Conservation (phyloP, 1,140 invertebrate species). For the Macrobrachium rosenbergii region DNA sequence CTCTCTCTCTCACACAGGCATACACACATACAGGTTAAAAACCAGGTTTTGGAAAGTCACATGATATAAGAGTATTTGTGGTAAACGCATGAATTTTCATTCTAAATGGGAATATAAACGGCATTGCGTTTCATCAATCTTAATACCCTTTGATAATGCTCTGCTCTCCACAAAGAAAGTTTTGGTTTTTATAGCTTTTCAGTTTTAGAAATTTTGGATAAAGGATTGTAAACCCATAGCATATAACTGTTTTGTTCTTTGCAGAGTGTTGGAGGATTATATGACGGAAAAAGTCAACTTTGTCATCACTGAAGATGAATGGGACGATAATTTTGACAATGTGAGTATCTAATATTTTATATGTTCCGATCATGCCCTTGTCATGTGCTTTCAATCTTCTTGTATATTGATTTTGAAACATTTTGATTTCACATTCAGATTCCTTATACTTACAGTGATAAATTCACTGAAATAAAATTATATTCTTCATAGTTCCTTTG, state of each 20-base stretch:
- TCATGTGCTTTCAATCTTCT: too few species aligned
- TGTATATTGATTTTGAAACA: too few species aligned
- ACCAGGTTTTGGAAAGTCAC: too few species aligned
- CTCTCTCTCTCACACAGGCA: too few species aligned
- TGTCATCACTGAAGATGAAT: constrained; percentile 38
- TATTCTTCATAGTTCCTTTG: background rate
- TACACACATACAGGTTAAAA: too few species aligned
- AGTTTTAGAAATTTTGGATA: background rate
- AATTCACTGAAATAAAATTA: background rate
- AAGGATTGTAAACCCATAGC: background rate
- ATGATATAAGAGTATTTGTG: too few species aligned
- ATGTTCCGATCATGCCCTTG: too few species aligned
- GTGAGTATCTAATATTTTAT: background rate
- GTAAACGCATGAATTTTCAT: too few species aligned
- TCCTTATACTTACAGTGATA: background rate
- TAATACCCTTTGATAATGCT: too few species aligned
- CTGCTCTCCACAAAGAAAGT: too few species aligned
- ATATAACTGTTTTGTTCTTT: constrained; percentile 7
- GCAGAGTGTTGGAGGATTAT: constrained; percentile 35
- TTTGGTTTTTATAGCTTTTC: too few species aligned
- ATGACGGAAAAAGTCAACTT: constrained; percentile 49
- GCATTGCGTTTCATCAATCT: background rate
- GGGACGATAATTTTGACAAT: constrained; percentile 50
- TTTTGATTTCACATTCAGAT: background rate
- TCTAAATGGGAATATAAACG: too few species aligned